Conservation (phyloP, 2,888 invertebrate species). For the Pantelozetes paolii region DNA sequence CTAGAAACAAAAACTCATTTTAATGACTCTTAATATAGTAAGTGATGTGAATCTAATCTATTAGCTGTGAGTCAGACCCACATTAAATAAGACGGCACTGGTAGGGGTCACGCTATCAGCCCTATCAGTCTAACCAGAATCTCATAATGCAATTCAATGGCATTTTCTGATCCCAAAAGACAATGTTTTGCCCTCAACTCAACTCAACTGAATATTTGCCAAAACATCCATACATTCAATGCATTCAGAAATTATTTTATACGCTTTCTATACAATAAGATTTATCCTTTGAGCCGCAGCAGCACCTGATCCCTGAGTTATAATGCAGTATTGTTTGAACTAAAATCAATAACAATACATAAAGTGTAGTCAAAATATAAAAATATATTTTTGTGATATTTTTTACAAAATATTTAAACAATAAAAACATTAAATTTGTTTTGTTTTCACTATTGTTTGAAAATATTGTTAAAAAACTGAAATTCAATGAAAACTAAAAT, state of each 20-base stretch:
- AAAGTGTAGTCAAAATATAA: no score
- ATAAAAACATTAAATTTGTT: no score
- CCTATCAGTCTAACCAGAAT: not conserved
- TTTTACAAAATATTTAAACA: no score
- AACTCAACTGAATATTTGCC: not conserved
- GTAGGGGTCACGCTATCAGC: not conserved
- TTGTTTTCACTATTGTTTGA: no score
- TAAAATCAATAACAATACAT: not conserved
- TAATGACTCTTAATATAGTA: not conserved
- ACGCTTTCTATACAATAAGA: not conserved
- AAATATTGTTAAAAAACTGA: no score
- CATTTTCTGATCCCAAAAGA: constrained; percentile 4
- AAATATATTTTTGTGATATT: no score
- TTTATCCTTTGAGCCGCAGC: constrained; percentile 5
- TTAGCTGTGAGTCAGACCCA: not conserved
- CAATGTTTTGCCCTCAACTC: not conserved
- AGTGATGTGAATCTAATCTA: constrained; percentile 20
- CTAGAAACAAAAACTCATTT: not conserved
- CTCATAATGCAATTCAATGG: constrained; percentile 9
- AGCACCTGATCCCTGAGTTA: constrained; percentile 19
- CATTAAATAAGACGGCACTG: constrained; percentile 8
- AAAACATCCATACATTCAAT: not conserved
- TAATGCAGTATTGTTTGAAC: not conserved
- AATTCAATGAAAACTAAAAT: no score
- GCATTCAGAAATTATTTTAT: constrained; percentile 24